Evolutionary conservation across 2,888 invertebrate species (phyloP).

Genomic region (Andrena hattorfiana): DNA sequence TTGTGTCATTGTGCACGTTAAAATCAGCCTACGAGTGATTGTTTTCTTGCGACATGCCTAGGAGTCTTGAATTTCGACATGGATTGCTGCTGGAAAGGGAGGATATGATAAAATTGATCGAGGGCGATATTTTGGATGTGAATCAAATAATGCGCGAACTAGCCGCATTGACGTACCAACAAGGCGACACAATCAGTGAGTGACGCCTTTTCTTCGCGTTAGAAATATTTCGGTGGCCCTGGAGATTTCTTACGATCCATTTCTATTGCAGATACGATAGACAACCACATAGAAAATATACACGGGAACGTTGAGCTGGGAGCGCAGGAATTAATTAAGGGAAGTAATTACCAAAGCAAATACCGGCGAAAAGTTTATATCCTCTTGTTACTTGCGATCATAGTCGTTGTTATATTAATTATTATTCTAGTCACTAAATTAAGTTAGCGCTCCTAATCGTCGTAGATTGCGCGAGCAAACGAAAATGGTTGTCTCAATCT

Average conservation of each 20-base stretch:
- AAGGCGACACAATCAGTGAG: constrained; percentile 91
- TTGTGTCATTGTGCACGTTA: neutral
- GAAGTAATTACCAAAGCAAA: constrained; percentile 91
- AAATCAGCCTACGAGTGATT: constrained; percentile 12
- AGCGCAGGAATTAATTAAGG: constrained; percentile 92
- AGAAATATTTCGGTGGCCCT: too few species aligned
- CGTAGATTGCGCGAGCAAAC: constrained; percentile 68
- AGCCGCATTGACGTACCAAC: constrained; percentile 89
- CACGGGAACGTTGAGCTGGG: constrained; percentile 92
- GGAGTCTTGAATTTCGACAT: constrained; percentile 91
- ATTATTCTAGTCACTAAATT: constrained; percentile 87
- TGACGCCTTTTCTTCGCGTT: constrained; percentile 43
- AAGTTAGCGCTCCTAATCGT: constrained; percentile 81
- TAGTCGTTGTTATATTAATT: constrained; percentile 89
- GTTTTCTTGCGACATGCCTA: constrained; percentile 76
- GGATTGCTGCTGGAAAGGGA: constrained; percentile 93
- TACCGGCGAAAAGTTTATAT: constrained; percentile 91
- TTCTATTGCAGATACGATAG: constrained; percentile 90
- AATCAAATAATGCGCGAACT: constrained; percentile 93
- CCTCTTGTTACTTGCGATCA: constrained; percentile 88
- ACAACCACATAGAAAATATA: constrained; percentile 92
- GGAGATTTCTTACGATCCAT: neutral
- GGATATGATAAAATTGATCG: constrained; percentile 92
- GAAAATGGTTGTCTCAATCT: constrained; percentile 81
- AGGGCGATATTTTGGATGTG: constrained; percentile 93